These are phyloP conservation scores for Teleogryllus oceanicus DNA, from an alignment of 2,888 invertebrate species.

Conservation along the genomic window DNA sequence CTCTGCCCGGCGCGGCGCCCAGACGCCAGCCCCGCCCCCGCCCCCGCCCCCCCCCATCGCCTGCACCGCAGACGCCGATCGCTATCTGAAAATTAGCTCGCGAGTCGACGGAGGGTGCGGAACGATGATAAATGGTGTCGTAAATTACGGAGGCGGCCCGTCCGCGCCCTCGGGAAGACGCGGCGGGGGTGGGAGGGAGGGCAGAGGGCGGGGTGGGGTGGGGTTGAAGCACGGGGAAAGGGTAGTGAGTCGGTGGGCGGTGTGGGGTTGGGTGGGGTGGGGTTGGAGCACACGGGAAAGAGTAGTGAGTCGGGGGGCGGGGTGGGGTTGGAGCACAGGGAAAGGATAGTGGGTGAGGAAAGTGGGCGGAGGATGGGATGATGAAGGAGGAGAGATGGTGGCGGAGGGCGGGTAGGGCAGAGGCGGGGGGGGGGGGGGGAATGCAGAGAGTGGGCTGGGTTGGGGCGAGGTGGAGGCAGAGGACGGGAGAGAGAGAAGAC, in stretches of 20 bases:
- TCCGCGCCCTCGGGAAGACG: background rate
- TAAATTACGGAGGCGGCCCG: constrained; percentile 45
- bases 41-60: constrained; percentile 23
- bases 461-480: no score
- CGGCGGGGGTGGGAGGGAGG: constrained; percentile 23
- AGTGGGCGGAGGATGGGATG: background rate
- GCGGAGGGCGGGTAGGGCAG: background rate
- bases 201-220: constrained; percentile 27
- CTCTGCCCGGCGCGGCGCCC: no score
- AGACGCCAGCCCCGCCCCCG: constrained; percentile 4
- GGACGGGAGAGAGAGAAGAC: no score
- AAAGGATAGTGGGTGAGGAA: background rate
- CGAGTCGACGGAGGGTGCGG: constrained; percentile 48
- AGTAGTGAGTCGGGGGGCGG: background rate
- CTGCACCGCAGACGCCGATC: constrained; percentile 47
- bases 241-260: background rate
- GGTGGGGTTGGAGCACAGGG: background rate
- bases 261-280: background rate
- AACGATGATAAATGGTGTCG: constrained; percentile 52
- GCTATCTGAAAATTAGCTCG: constrained; percentile 58
- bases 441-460: no score
- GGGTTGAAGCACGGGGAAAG: constrained; percentile 40
- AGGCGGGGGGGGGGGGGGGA: background rate
- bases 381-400: background rate
- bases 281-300: background rate